Evolutionary conservation across 2,797 vertebrate genomes (phyloP).

Genomic region (Sebastes flavidus): DNA sequence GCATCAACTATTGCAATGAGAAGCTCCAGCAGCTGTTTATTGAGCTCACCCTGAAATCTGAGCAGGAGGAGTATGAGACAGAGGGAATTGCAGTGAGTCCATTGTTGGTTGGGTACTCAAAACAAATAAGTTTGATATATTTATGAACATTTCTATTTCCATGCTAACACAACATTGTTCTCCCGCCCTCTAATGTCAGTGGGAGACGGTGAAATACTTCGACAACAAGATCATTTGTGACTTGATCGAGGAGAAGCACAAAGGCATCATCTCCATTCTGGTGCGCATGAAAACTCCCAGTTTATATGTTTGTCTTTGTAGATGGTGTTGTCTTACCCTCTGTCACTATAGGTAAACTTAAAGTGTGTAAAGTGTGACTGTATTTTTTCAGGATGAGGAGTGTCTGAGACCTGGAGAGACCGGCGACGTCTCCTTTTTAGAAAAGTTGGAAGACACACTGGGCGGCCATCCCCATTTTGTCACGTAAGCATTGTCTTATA

Average conservation of each 20-base stretch:
- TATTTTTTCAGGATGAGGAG: conserved; percentile 90
- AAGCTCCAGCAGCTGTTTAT: conserved; percentile 97
- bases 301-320: not conserved
- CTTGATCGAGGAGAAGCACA: conserved; percentile 97
- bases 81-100: conserved; percentile 92
- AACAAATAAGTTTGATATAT: not conserved
- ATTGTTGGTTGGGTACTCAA: not conserved
- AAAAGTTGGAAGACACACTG: conserved; percentile 93
- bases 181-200: conserved; percentile 76
- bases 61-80: conserved; percentile 93
- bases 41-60: conserved; percentile 92
- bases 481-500: conserved; percentile 84
- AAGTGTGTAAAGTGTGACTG: not conserved
- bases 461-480: conserved; percentile 94
- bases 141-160: not conserved
- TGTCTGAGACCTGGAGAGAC: conserved; percentile 95
- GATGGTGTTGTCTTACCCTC: not conserved
- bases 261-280: conserved; percentile 97
- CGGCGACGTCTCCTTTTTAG: conserved; percentile 92
- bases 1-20: conserved; percentile 99
- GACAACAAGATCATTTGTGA: conserved; percentile 99
- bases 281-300: conserved; percentile 65
- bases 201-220: conserved; percentile 97
- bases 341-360: not conserved
- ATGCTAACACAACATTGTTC: not conserved